These are phyloP conservation scores for Desmophyllum pertusum DNA, from an alignment of 92 coral and sea anemone genomes.

Conservation along the genomic window DNA sequence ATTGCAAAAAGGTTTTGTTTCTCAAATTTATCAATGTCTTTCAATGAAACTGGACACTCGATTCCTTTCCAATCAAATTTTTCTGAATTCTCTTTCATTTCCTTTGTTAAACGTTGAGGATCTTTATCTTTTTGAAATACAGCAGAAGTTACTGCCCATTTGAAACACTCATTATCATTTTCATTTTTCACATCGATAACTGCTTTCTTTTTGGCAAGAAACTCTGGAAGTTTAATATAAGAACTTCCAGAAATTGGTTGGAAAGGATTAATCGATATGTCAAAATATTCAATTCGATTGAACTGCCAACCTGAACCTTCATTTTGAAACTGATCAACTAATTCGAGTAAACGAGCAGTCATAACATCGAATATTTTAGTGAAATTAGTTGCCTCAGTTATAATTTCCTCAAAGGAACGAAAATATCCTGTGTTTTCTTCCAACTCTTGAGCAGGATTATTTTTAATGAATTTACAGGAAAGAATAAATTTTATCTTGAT, in stretches of 20 bases:
- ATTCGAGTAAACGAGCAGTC: constrained; percentile 41
- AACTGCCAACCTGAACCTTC: constrained; percentile 60
- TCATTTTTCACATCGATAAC: constrained; percentile 62
- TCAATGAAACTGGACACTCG: constrained; percentile 40
- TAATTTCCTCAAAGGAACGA: constrained; percentile 10
- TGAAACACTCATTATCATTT: constrained; percentile 65
- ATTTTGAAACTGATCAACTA: constrained; percentile 37
- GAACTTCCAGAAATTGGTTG: constrained; percentile 60
- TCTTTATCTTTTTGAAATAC: constrained; percentile 42
- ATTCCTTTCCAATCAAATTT: constrained; percentile 39
- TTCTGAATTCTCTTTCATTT: constrained; percentile 49
- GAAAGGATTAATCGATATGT: constrained; percentile 46
- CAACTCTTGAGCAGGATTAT: constrained; percentile 39
- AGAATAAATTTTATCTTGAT: constrained; percentile 54
- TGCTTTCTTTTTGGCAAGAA: constrained; percentile 49
- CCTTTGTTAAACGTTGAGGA: constrained; percentile 41
- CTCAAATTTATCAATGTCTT: constrained; percentile 48
- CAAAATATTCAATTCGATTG: constrained; percentile 43
- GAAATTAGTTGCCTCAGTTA: constrained; percentile 57
- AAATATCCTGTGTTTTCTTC: constrained; percentile 31
- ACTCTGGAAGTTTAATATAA: constrained; percentile 32
- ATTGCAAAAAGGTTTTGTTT: constrained; percentile 29
- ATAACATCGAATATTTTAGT: constrained; percentile 38
- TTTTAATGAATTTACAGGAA: constrained; percentile 43
- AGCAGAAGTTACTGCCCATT: constrained; percentile 67